Conservation (phyloP, 2,797 vertebrate genomes). For the Mus spretus region DNA sequence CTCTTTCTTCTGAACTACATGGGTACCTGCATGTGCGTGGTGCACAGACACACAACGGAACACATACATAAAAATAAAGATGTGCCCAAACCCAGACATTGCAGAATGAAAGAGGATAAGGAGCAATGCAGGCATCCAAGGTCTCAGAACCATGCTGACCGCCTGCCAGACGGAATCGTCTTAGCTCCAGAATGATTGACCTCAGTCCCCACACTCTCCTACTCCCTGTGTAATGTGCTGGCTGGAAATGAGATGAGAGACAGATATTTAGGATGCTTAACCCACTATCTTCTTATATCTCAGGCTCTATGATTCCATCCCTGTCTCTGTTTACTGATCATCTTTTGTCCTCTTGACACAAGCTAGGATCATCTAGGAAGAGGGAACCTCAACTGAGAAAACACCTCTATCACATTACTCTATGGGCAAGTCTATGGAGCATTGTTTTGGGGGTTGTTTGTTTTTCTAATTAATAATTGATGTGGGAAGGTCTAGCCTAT, state of each 20-base stretch:
- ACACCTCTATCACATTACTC: not conserved
- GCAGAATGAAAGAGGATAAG: not conserved
- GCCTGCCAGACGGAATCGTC: not conserved
- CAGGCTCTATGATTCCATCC: not conserved
- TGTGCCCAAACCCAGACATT: not conserved
- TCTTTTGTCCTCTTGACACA: not conserved
- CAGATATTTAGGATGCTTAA: not conserved
- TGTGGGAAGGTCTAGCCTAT: not conserved
- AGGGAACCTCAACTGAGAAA: not conserved
- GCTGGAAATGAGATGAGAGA: not conserved
- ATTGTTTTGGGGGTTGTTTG: not conserved
- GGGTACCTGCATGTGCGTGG: not conserved
- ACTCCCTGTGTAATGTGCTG: not conserved
- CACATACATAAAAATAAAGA: not conserved
- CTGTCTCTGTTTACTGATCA: not conserved
- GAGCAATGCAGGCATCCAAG: not conserved
- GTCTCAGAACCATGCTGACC: not conserved
- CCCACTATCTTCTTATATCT: not conserved
- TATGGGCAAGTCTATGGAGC: not conserved
- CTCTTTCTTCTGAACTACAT: not conserved
- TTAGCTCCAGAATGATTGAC: not conserved
- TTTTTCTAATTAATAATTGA: not conserved
- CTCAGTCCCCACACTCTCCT: not conserved
- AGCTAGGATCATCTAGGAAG: not conserved
- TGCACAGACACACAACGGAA: not conserved